Evolutionary conservation across 2,888 invertebrate genomes (phyloP), one percentile per base, ranked within the genome.

Genomic region (Dynastes tityus): DNA sequence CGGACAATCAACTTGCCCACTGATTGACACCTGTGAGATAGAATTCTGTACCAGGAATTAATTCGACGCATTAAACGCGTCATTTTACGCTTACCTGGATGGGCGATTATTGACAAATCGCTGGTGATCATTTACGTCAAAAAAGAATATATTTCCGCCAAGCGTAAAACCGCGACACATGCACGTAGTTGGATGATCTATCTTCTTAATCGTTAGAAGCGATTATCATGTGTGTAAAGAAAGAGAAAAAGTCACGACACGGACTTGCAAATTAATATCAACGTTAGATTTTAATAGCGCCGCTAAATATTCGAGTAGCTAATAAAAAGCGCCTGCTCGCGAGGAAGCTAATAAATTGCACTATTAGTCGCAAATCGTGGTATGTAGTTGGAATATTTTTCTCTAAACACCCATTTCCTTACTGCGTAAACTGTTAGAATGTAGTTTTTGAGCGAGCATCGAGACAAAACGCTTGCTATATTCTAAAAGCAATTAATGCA

Each of bases 301-400:
- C 27, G 67, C 49, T 67, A 67, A 67, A 67, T 67, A 67, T 67
- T 45, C 67, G 16, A 67, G 49, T 9, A 11, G 22, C 49, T 67
- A n/a, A 49, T 16, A 49, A 67, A 67, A 67, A 67, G 49, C 67
- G 32, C 49, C 67, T 27, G 45, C 45, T 27, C 49, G 32, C 2
- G 49, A 49, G 45, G 67, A 67, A 49, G 67, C 16, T 67, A 49
- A 67, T 67, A 67, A 67, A 67, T 67, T 45, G 67, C 67, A 8
- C 67, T 27, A 67, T 67, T 67, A 67, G 27, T 49, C 49, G 67
- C 13, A 16, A 22, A 67, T 49, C 49, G 27, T 67, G 67, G 27
- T 67, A 49, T 49, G 45, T 67, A 67, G 67, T 67, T 67, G 27
- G 49, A 9, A 67, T 49, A 67, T 49, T 67, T 67, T 67, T 67